Conservation (phyloP, 1,140 invertebrate species). For the Planococcus citri region DNA sequence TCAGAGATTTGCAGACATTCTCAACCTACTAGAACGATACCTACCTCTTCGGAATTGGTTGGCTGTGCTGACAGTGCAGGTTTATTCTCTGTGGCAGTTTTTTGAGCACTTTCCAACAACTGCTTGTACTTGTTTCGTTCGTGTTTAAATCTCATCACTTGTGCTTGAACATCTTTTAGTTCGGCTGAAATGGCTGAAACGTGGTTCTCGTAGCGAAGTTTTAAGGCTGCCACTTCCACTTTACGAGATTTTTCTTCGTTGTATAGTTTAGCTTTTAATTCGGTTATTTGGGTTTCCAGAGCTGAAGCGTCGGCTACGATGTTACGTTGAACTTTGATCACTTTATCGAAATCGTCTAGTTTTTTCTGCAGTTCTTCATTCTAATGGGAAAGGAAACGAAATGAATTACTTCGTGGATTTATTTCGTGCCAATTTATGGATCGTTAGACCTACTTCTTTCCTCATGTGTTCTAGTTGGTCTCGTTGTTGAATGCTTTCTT, state of each 20-base stretch:
- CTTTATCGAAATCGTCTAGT: slow-evolving; percentile 71
- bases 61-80: not conserved
- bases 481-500: slow-evolving; percentile 53
- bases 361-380: slow-evolving; percentile 68
- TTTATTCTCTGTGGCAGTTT: slow-evolving; percentile 31
- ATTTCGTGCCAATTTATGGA: slow-evolving; percentile 26
- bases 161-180: slow-evolving; percentile 66
- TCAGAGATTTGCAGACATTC: not conserved
- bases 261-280: slow-evolving; percentile 51
- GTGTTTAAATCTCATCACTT: slow-evolving; percentile 63
- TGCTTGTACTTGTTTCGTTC: slow-evolving; percentile 84
- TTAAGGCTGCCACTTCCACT: slow-evolving; percentile 69
- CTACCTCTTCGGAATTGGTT: not conserved
- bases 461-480: slow-evolving; percentile 55
- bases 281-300: slow-evolving; percentile 59
- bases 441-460: slow-evolving; percentile 43
- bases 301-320: slow-evolving; percentile 58
- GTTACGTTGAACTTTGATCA: slow-evolving; percentile 64
- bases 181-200: slow-evolving; percentile 74
- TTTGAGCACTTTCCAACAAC: slow-evolving; percentile 71
- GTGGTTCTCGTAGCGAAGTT: slow-evolving; percentile 77
- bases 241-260: slow-evolving; percentile 68
- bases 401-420: not conserved
- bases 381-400: slow-evolving; percentile 36
- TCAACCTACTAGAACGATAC: not conserved